These are phyloP conservation scores for Poeciliopsis occidentalis DNA, from an alignment of 2,113 vertebrate species.

Conservation along the genomic window DNA sequence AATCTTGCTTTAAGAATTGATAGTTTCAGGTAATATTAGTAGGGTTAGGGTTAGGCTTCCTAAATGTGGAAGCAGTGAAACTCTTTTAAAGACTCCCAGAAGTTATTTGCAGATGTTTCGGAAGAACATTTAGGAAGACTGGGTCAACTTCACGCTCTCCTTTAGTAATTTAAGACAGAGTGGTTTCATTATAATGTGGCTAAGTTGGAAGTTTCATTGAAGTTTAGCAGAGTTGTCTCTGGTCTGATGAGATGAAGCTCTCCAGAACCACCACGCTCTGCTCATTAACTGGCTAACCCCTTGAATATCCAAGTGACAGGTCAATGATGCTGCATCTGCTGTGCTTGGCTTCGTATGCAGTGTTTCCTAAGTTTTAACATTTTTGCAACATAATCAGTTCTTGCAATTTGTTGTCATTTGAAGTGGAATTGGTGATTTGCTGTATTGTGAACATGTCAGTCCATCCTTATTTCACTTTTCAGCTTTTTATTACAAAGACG, in stretches of 20 bases:
- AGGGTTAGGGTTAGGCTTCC: too few species aligned
- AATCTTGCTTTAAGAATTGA: too few species aligned
- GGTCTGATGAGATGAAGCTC: neutral
- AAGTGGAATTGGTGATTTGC: too few species aligned
- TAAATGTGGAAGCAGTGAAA: too few species aligned
- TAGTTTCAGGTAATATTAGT: too few species aligned
- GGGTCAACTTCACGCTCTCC: too few species aligned
- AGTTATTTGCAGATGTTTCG: neutral
- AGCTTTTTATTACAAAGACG: too few species aligned
- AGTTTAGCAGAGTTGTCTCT: slow-evolving; percentile 5
- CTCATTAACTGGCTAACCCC: slow-evolving; percentile 5
- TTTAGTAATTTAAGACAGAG: too few species aligned
- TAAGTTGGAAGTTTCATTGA: neutral
- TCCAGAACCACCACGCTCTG: neutral
- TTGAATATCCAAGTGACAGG: neutral
- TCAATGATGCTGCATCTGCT: neutral
- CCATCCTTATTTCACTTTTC: too few species aligned
- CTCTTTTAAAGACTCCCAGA: neutral
- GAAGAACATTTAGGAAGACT: neutral
- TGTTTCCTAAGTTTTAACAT: neutral
- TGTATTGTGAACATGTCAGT: too few species aligned
- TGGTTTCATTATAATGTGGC: neutral
- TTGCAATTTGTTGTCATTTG: neutral
- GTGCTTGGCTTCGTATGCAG: neutral
- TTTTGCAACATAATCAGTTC: neutral